phyloP scores from a whole-genome alignment of 2,113 vertebrate genomes.

The Muntiacus reevesi region DNA sequence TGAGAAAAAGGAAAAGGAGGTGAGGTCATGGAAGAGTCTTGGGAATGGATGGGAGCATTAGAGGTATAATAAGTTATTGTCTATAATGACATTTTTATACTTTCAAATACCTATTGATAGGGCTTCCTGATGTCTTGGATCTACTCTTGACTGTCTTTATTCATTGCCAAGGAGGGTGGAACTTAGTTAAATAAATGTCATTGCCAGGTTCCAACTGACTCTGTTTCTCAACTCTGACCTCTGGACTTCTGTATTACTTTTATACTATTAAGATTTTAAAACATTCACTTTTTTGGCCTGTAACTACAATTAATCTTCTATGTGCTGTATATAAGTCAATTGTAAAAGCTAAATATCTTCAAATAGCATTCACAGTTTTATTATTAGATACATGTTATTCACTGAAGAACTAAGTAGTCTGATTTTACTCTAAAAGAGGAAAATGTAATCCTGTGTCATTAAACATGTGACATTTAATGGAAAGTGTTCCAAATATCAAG shows the following conservation, averaged over 20 bases:
- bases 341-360: not conserved
- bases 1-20: not conserved
- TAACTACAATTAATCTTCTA: not conserved
- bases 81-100: not conserved
- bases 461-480: conserved; percentile 32
- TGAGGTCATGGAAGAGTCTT: not conserved
- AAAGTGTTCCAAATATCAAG: conserved; percentile 3
- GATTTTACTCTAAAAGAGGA: not conserved
- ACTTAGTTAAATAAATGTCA: not conserved
- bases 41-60: not conserved
- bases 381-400: not conserved
- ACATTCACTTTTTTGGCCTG: not conserved
- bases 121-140: not conserved
- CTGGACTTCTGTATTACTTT: not conserved
- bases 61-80: not conserved
- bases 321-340: conserved; percentile 5
- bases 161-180: not conserved
- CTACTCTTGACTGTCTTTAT: not conserved
- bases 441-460: conserved; percentile 14
- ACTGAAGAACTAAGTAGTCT: not conserved
- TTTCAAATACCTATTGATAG: not conserved
- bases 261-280: not conserved
- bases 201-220: not conserved
- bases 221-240: not conserved
- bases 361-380: not conserved